Evolutionary conservation across 2,797 vertebrate genomes (phyloP).

Genomic region (Catamblyrhynchus diadema): DNA sequence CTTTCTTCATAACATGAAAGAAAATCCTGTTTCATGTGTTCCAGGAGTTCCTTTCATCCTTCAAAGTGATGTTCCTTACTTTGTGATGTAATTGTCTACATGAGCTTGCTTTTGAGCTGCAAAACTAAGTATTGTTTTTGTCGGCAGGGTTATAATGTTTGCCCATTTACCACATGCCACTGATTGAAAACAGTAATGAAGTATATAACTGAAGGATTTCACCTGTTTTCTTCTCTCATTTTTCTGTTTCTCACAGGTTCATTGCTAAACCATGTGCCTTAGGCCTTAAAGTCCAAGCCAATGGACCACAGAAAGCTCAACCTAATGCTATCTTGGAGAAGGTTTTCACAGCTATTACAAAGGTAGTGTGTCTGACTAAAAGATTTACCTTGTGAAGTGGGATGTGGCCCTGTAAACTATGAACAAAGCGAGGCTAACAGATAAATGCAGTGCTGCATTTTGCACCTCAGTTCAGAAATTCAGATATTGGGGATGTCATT

Average conservation of each 20-base stretch:
- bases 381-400: background rate
- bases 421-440: background rate
- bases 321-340: conserved; percentile 98
- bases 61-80: conserved; percentile 1
- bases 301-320: conserved; percentile 92
- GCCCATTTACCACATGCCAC: background rate
- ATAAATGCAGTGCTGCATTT: background rate
- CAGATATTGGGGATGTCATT: background rate
- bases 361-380: conserved; percentile 77
- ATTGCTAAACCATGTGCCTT: conserved; percentile 96
- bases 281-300: conserved; percentile 95
- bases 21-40: background rate
- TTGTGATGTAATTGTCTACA: background rate
- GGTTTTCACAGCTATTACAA: conserved; percentile 98
- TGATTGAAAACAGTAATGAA: conserved; percentile 1
- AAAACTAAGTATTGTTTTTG: background rate
- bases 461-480: background rate
- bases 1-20: background rate
- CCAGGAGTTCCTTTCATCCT: background rate
- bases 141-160: background rate
- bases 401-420: background rate
- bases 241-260: conserved; percentile 81
- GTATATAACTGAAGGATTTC: background rate
- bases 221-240: conserved; percentile 36
- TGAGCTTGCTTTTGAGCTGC: background rate